Evolutionary conservation across 2,888 invertebrate genomes (phyloP).

Genomic region (Lasioglossum pauxillum): DNA sequence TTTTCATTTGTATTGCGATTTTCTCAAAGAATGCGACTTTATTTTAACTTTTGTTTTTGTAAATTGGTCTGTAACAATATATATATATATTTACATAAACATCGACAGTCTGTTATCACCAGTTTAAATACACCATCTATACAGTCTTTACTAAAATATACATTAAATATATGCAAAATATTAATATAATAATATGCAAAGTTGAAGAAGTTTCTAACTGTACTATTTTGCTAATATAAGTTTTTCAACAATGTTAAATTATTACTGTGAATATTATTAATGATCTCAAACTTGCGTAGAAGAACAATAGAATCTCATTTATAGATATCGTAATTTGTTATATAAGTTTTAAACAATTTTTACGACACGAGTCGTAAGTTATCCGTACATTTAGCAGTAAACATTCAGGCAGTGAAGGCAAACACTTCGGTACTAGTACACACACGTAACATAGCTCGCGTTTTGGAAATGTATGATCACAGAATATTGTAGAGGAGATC

Average conservation of each 20-base stretch:
- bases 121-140: not conserved
- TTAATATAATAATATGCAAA: not conserved
- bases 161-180: not conserved
- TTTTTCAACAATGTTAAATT: not conserved
- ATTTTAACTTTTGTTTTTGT: not conserved
- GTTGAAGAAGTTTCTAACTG: not conserved
- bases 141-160: not conserved
- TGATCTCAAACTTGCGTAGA: not conserved
- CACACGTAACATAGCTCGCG: conserved; percentile 17
- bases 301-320: conserved; percentile 24
- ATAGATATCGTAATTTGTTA: not conserved
- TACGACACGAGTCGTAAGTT: not conserved
- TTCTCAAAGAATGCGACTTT: not conserved
- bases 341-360: not conserved
- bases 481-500: conserved; percentile 28
- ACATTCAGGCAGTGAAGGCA: conserved; percentile 14
- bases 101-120: not conserved
- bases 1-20: not conserved
- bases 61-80: not conserved
- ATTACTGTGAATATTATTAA: not conserved
- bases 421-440: not conserved
- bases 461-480: conserved; percentile 39
- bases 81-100: not conserved
- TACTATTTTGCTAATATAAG: not conserved
- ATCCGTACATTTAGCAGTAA: not conserved